Evolutionary conservation across 2,113 vertebrate genomes (phyloP).

Genomic region (Pseudonaja textilis): DNA sequence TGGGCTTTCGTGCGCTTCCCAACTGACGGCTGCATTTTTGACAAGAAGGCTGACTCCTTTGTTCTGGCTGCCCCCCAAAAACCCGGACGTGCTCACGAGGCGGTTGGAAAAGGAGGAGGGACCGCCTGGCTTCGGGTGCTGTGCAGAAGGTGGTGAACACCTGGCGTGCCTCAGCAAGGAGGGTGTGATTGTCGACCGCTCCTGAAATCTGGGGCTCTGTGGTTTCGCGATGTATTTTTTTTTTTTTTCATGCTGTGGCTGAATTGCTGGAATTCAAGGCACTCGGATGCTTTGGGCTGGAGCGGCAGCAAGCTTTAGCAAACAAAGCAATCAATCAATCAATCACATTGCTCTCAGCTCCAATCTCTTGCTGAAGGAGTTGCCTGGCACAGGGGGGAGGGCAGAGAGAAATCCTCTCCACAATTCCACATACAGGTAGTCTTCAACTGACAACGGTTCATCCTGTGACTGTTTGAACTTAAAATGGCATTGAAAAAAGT

Average conservation of each 20-base stretch:
- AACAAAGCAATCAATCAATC: background rate
- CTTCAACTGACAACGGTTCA: background rate
- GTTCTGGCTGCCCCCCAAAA: constrained; percentile 31
- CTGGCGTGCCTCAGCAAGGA: background rate
- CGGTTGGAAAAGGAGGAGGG: rapidly evolving
- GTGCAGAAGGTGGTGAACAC: background rate
- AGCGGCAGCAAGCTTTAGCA: background rate
- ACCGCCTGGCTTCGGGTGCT: rapidly evolving
- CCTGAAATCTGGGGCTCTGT: background rate
- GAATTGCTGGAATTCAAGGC: background rate
- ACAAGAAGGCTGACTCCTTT: background rate
- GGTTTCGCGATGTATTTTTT: background rate
- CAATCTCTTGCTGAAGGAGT: background rate
- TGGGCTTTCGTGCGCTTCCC: constrained; percentile 37
- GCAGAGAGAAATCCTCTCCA: background rate
- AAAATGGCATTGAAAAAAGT: background rate
- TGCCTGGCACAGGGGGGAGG: no score
- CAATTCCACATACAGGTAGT: constrained; percentile 27
- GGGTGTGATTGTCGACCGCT: background rate
- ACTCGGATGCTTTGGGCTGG: background rate
- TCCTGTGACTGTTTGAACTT: background rate
- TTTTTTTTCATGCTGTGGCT: background rate
- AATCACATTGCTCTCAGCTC: background rate
- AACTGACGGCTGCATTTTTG: constrained; percentile 48
- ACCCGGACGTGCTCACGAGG: background rate